phyloP scores from a whole-genome alignment of 2,888 invertebrate species.

The Trichogramma dendrolimi region DNA sequence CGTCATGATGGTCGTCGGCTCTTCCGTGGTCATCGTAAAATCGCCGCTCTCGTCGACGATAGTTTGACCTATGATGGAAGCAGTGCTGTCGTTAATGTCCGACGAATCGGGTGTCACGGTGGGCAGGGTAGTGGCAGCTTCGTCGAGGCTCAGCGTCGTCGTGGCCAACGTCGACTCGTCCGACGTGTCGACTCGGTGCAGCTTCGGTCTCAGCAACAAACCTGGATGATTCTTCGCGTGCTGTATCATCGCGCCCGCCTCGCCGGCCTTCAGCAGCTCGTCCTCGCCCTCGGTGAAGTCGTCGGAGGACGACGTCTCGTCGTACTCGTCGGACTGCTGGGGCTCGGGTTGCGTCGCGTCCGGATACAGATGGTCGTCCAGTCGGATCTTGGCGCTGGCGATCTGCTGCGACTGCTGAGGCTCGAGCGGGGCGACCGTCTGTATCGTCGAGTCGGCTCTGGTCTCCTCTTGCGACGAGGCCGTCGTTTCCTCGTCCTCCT shows the following conservation, averaged over 20 bases:
- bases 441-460: slow-evolving; percentile 6
- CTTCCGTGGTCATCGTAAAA: slow-evolving; percentile 2
- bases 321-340: slow-evolving; percentile 17
- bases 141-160: not conserved
- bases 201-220: not conserved
- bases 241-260: slow-evolving; percentile 42
- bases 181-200: not conserved
- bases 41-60: slow-evolving; percentile 6
- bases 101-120: not conserved
- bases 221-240: slow-evolving; percentile 19
- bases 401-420: not conserved
- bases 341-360: slow-evolving; percentile 9
- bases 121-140: slow-evolving; percentile 6
- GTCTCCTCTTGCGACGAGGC: slow-evolving; percentile 7
- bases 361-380: slow-evolving; percentile 5
- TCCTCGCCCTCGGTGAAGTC: slow-evolving; percentile 40
- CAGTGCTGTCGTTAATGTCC: slow-evolving; percentile 17
- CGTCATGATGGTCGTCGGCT: slow-evolving; percentile 12
- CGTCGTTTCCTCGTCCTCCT: slow-evolving; percentile 7
- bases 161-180: slow-evolving; percentile 4
- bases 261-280: slow-evolving; percentile 43
- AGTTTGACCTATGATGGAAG: not conserved
- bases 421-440: slow-evolving; percentile 17
- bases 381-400: not conserved
- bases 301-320: slow-evolving; percentile 33